Evolutionary conservation across 1,140 invertebrate species (phyloP), one percentile per base, ranked within the genome.

Genomic region (Yoshiicerus persimilis): DNA sequence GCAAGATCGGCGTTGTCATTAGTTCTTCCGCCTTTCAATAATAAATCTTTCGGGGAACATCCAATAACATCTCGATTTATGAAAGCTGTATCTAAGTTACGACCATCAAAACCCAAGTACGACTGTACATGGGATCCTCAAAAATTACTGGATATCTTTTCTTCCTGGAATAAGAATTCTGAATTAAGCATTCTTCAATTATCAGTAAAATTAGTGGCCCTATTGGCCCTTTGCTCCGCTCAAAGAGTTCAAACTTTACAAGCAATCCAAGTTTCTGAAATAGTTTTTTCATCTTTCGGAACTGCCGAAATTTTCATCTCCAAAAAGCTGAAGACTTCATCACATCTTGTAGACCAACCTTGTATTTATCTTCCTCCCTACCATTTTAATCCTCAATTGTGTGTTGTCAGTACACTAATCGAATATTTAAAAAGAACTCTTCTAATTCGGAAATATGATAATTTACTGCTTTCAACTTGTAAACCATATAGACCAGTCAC

Each of bases 51-150:
- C 25, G 80, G 80, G 8, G 8, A 47, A 27, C 80, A 84, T 39
- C 80, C 80, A 4, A 32, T 85, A 4, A 64, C 87, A 23, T 8
- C 23, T 39, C n/a, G 88, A 9, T 80, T 89, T 75, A n/a, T 89
- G 8, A 84, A 86, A 27, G 86, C 56, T 2, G 25, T 87, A 0
- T 23, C 10, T 23, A 87, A 77, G 66, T 1, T 77, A 20, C 38
- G 86, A 39, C 80, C 86, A 4, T 64, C 88, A 0, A 84, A 62
- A 16, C 20, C 86, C 16, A 84, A 75, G 16, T 89, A 89, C 34
- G 36, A 87, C 11, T 13, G 1, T 38, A 47, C 25, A 3, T 88
- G 87, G 87, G 56, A 66, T 66, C 47, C 41, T 13, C 25, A 64
- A 27, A 2, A 11, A 0, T 3, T 88, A 10, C 23, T 88, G 66